These are phyloP conservation scores for Trissolcus basalis DNA, from an alignment of 1,140 invertebrate genomes.

Conservation along the genomic window DNA sequence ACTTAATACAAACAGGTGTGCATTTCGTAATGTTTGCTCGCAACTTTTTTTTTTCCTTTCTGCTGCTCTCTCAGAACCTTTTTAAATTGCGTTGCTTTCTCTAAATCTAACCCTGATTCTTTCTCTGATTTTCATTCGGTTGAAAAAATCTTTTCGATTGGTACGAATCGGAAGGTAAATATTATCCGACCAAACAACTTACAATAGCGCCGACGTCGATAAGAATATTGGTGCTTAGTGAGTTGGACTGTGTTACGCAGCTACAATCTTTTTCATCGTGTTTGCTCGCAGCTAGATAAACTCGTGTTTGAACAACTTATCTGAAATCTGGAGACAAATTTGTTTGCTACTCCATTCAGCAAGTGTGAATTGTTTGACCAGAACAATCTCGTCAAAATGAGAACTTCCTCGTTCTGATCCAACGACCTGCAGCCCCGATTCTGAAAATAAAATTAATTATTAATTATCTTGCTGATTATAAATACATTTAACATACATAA, in stretches of 20 bases:
- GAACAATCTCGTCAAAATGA: slow-evolving; percentile 12
- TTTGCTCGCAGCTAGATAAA: slow-evolving; percentile 26
- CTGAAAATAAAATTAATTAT: too few relatives aligned
- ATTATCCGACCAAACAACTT: slow-evolving; percentile 40
- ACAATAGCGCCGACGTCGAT: slow-evolving; percentile 22
- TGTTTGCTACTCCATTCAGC: slow-evolving; percentile 13
- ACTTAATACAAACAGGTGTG: slow-evolving; percentile 37
- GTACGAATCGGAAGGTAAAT: slow-evolving; percentile 28
- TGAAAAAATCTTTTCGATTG: not conserved
- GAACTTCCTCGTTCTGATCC: too few relatives aligned
- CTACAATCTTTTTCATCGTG: slow-evolving; percentile 28
- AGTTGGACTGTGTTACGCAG: slow-evolving; percentile 21
- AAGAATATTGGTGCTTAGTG: slow-evolving; percentile 31
- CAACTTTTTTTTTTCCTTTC: not conserved
- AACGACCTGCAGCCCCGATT: too few relatives aligned
- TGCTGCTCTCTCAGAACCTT: slow-evolving; percentile 2
- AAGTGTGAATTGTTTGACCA: slow-evolving; percentile 6
- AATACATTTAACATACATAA: too few relatives aligned
- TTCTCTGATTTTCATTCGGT: not conserved
- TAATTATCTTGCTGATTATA: too few relatives aligned
- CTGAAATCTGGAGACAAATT: slow-evolving; percentile 15
- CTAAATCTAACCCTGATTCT: slow-evolving; percentile 19
- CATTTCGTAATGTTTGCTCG: slow-evolving; percentile 12
- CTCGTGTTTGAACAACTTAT: slow-evolving; percentile 28
- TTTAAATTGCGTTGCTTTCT: slow-evolving; percentile 14